Evolutionary conservation across 2,113 vertebrate genomes (phyloP), one percentile per base, ranked within the genome.

Genomic region (Engraulis encrasicolus): DNA sequence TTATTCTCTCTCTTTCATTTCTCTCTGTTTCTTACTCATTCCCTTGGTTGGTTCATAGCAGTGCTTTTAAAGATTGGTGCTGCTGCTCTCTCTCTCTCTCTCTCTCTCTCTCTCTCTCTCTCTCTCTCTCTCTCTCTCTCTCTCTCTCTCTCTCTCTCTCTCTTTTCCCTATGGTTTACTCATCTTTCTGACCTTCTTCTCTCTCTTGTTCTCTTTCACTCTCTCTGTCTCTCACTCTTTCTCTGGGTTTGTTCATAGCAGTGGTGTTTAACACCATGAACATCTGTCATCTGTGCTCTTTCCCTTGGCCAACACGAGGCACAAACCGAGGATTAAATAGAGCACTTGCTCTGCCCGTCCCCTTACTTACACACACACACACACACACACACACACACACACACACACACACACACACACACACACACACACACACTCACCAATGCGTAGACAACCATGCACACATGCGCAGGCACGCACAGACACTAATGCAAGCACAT

Each of bases 291-390:
- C 66, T 74, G 66, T 34, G 66, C 66, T 74, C 66, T 27, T 74
- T 34, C 66, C 31, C 66, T 74, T 0, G 12, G 66, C 66, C 66
- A 74, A 74, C 27, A 74, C 66, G 66, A 74, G 66, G 66, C 66
- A 74, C 66, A 74, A 34, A 11, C 54, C 2, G 66, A 31, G 66
- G 23, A 74, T 74, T 74, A 31, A 27, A 31, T 14, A 74, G 66
- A 74, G 58, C 11, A 66, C 40, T 34, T 74, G 66, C 66, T 74
- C 66, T 34, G 58, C 31, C 58, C 17, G 27, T 74, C 23, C 31
- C 34, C 27, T 74, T 2, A 34, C 27, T 17, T 52, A 18, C 66
- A 74, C 66, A 74, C 12, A 74, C 66, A 74, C 66, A 74, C 66
- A 74, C 66, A 34, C 58, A 74, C 66, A 74, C 27, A 54, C 52